Evolutionary conservation across 2,888 invertebrate genomes (phyloP).

Genomic region (Dasypolia templi): DNA sequence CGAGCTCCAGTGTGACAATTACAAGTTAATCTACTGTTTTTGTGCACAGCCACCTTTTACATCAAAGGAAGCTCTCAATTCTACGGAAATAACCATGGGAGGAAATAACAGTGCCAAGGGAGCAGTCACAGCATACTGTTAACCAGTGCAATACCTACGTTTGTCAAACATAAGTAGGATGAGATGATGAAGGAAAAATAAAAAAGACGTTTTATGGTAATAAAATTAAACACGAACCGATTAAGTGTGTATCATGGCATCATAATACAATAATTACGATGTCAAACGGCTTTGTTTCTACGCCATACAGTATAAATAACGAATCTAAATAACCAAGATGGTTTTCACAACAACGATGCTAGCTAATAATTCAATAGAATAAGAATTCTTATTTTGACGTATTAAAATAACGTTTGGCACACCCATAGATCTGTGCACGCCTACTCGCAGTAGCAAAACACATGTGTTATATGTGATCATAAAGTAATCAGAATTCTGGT

Average conservation of each 20-base stretch:
- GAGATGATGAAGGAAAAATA: neutral
- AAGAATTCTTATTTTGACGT: conserved; percentile 19
- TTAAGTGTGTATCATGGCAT: conserved; percentile 21
- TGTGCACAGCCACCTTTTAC: conserved; percentile 13
- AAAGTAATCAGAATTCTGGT: neutral
- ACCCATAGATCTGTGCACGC: neutral
- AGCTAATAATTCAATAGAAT: conserved; percentile 21
- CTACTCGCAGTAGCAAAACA: neutral
- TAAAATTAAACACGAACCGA: conserved; percentile 17
- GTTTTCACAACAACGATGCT: conserved; percentile 7
- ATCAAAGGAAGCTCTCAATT: neutral
- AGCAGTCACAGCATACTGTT: neutral
- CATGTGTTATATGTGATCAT: too few species aligned
- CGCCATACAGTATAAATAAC: conserved; percentile 15
- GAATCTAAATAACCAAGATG: conserved; percentile 1
- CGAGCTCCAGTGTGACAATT: conserved; percentile 37
- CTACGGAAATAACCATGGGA: neutral
- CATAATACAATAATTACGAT: conserved; percentile 37
- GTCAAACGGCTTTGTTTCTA: conserved; percentile 35
- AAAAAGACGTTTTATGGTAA: neutral
- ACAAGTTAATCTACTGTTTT: conserved; percentile 23
- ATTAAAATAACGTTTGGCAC: conserved; percentile 19
- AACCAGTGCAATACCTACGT: neutral
- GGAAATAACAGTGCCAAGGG: neutral
- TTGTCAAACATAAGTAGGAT: neutral